These are phyloP conservation scores for Cryptoleucopteryx plumbea DNA, from an alignment of 2,113 vertebrate species.

Conservation along the genomic window DNA sequence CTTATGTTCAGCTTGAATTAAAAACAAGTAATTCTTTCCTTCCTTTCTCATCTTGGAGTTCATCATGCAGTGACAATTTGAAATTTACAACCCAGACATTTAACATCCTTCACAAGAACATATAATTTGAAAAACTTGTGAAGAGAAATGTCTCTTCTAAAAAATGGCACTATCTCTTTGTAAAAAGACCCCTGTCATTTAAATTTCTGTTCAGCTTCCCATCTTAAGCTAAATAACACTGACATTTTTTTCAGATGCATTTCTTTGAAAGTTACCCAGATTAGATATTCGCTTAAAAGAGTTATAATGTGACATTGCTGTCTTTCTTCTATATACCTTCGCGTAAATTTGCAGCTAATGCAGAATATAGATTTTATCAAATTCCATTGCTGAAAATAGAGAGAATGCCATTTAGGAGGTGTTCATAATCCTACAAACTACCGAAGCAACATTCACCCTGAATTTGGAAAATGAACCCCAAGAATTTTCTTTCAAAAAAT, in stretches of 20 bases:
- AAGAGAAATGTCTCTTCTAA: slow-evolving; percentile 65
- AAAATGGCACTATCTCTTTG: slow-evolving; percentile 62
- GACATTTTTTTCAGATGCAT: slow-evolving; percentile 64
- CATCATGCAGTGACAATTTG: slow-evolving; percentile 65
- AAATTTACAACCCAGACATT: slow-evolving; percentile 67
- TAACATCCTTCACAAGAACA: slow-evolving; percentile 71
- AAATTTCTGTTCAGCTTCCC: slow-evolving; percentile 64
- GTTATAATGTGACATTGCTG: slow-evolving; percentile 19
- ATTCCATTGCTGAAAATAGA: background rate
- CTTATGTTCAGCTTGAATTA: slow-evolving; percentile 45
- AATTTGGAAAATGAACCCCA: background rate
- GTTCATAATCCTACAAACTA: background rate
- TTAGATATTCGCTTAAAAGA: slow-evolving; percentile 22
- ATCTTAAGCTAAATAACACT: slow-evolving; percentile 63
- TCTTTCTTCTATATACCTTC: background rate
- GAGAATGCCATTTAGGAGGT: background rate
- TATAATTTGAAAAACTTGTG: slow-evolving; percentile 74
- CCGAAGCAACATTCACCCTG: background rate
- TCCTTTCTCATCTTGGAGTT: slow-evolving; percentile 48
- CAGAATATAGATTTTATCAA: background rate
- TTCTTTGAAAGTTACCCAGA: slow-evolving; percentile 56
- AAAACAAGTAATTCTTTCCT: slow-evolving; percentile 54
- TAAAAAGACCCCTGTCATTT: slow-evolving; percentile 67
- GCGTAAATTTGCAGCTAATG: background rate
- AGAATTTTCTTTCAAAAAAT: background rate